Conservation (phyloP, 2,797 vertebrate genomes). For the Synaphobranchus kaupii region DNA sequence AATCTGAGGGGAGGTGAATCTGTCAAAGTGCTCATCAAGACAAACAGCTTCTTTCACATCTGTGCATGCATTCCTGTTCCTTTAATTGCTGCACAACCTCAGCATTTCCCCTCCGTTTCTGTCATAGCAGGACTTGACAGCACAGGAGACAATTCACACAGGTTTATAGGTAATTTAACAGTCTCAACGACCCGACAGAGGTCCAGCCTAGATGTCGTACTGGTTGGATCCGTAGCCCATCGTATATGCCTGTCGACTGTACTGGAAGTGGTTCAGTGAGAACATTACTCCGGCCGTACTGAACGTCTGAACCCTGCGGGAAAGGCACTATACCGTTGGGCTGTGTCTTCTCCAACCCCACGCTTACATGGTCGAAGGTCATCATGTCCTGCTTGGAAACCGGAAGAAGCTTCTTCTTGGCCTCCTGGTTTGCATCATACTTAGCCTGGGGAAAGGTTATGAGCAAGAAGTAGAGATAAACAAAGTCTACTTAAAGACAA, state of each 20-base stretch:
- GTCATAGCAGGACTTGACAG: conserved; percentile 49
- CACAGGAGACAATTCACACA: conserved; percentile 43
- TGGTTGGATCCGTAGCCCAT: conserved; percentile 74
- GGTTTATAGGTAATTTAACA: conserved; percentile 48
- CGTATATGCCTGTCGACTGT: conserved; percentile 81
- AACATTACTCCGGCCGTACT: conserved; percentile 76
- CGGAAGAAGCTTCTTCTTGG: conserved; percentile 88
- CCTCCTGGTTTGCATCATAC: conserved; percentile 85
- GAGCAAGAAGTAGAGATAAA: conserved; percentile 7
- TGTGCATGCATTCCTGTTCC: background rate
- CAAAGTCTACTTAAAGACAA: background rate
- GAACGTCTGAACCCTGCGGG: conserved; percentile 76
- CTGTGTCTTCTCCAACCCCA: conserved; percentile 74
- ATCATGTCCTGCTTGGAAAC: conserved; percentile 77
- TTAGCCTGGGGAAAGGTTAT: conserved; percentile 79
- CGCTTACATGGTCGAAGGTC: conserved; percentile 65
- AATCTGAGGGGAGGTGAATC: background rate
- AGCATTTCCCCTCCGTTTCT: conserved; percentile 59
- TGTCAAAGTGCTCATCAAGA: background rate
- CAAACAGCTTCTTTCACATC: conserved; percentile 8
- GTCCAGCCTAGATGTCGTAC: conserved; percentile 85
- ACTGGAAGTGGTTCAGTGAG: conserved; percentile 92
- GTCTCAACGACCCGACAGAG: conserved; percentile 37
- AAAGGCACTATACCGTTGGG: conserved; percentile 80
- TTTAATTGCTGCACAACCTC: background rate